A percentile compares a stretch with the other conserved stretches of the same genome.
These are phyloP conservation scores for Diabrotica balteata DNA, from an alignment of 2,888 invertebrate species.

Conservation along the genomic window DNA sequence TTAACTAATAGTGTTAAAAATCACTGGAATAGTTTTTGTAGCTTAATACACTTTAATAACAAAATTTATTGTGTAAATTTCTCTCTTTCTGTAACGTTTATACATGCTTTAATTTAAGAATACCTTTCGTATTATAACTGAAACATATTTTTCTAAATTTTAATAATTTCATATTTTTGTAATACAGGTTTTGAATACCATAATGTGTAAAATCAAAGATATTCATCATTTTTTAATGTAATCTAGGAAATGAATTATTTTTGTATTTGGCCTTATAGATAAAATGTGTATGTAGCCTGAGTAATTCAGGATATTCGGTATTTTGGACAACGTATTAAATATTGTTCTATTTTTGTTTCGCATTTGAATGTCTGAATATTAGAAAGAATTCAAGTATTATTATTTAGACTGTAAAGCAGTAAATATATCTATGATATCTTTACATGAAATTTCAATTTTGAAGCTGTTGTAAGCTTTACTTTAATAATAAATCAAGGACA, in stretches of 20 bases:
- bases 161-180: no score
- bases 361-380: conserved; percentile 32
- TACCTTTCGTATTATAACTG: no score
- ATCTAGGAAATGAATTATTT: conserved; percentile 39
- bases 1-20: no score
- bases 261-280: conserved; percentile 39
- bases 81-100: no score
- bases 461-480: conserved; percentile 36
- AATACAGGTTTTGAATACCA: no score
- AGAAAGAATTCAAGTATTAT: conserved; percentile 15
- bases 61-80: no score
- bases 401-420: conserved; percentile 28
- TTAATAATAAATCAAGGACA: conserved; percentile 16
- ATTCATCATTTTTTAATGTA: conserved; percentile 25
- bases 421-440: conserved; percentile 32
- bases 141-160: no score
- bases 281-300: conserved; percentile 30
- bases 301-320: conserved; percentile 27
- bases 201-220: neutral
- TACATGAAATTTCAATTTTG: conserved; percentile 22
- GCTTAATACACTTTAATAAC: no score
- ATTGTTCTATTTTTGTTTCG: conserved; percentile 22
- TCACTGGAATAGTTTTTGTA: no score
- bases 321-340: conserved; percentile 14
- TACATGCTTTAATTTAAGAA: no score